Percentiles rank a stretch among this genome's conserved stretches.
Conservation (phyloP, 2,113 vertebrate genomes). For the Columba livia region DNA sequence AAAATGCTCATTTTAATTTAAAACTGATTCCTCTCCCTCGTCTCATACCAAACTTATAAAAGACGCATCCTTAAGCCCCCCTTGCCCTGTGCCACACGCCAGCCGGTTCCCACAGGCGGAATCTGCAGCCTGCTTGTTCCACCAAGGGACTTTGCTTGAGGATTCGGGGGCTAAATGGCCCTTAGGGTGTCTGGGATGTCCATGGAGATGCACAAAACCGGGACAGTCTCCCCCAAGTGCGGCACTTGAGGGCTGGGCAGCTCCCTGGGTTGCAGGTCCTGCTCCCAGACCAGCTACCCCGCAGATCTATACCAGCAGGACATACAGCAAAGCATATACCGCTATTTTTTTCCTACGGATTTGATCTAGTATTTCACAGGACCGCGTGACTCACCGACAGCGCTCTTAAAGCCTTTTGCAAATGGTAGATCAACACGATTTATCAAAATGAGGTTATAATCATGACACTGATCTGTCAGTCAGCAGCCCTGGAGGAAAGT, state of each 20-base stretch:
- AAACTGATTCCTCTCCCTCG: neutral
- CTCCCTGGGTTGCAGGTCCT: neutral
- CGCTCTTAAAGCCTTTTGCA: neutral
- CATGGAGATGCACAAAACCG: neutral
- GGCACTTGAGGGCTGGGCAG: neutral
- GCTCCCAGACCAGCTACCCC: rapidly evolving
- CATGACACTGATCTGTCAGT: neutral
- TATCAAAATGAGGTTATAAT: constrained; percentile 28
- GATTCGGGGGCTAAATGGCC: neutral
- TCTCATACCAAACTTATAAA: neutral
- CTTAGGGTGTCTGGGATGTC: neutral
- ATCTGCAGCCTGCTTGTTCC: neutral
- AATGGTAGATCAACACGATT: constrained; percentile 21
- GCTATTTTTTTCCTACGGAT: neutral
- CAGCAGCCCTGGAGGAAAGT: constrained; percentile 28
- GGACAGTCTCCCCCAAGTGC: neutral
- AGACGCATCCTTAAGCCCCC: neutral
- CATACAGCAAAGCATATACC: neutral
- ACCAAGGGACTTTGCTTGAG: neutral
- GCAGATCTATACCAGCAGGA: neutral
- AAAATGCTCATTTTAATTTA: constrained; percentile 56
- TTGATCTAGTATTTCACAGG: neutral
- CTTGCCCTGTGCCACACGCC: neutral
- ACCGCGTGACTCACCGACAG: rapidly evolving
- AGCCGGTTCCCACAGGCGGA: constrained; percentile 23